A percentile compares a stretch with the other conserved stretches of the same genome.
phyloP scores from a whole-genome alignment of 2,797 vertebrate genomes.

The Luscinia megarhynchos region DNA sequence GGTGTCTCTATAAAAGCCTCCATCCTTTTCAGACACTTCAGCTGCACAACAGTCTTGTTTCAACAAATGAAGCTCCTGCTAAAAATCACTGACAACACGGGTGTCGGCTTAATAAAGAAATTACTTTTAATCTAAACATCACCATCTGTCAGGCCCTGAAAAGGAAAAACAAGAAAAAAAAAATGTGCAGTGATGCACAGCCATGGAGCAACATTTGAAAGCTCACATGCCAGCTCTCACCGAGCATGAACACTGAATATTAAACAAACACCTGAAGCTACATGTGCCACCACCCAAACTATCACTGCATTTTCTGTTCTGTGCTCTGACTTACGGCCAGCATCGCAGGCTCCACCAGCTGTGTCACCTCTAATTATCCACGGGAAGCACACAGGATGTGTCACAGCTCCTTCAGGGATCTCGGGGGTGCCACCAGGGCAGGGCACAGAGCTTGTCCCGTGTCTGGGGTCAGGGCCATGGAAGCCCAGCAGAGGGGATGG shows the following conservation, averaged over 20 bases:
- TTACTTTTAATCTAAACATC: constrained; percentile 56
- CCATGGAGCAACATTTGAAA: constrained; percentile 36
- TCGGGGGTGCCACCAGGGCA: neutral
- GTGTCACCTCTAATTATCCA: constrained; percentile 25
- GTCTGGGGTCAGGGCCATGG: neutral
- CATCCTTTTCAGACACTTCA: neutral
- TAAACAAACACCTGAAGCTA: constrained; percentile 70
- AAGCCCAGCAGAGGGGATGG: neutral
- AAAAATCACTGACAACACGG: constrained; percentile 51
- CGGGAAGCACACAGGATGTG: neutral
- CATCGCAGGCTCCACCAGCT: neutral
- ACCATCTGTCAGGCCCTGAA: constrained; percentile 56
- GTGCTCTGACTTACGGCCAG: constrained; percentile 11
- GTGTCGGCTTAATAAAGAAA: constrained; percentile 57
- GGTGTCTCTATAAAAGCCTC: neutral
- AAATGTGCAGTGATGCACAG: constrained; percentile 18
- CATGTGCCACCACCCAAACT: constrained; percentile 44
- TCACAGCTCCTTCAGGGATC: neutral
- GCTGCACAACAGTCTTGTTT: neutral
- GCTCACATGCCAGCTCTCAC: constrained; percentile 4
- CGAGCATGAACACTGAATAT: constrained; percentile 5
- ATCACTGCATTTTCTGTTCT: constrained; percentile 39
- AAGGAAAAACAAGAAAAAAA: neutral
- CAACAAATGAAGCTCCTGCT: neutral
- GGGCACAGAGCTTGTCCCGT: neutral